These are phyloP conservation scores for Lottia gigantea DNA, from an alignment of 2,888 invertebrate genomes.

Conservation along the genomic window DNA sequence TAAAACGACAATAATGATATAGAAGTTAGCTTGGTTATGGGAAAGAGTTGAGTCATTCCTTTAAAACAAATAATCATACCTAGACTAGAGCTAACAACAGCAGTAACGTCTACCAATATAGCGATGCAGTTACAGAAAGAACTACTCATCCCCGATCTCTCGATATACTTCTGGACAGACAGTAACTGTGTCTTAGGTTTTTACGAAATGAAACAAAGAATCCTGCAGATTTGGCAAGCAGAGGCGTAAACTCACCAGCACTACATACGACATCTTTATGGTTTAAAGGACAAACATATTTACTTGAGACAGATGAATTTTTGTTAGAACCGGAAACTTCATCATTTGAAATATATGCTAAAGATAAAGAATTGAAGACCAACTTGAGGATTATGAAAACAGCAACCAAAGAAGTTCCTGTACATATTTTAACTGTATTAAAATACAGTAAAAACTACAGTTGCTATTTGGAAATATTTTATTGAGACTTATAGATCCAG, in stretches of 20 bases:
- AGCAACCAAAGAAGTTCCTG: neutral
- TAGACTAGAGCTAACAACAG: constrained; percentile 1
- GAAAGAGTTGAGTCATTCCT: constrained; percentile 6
- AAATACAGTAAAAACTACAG: neutral
- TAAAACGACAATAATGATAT: neutral
- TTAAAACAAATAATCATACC: constrained; percentile 1
- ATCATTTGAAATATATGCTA: neutral
- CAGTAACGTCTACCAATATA: neutral
- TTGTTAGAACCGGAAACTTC: neutral
- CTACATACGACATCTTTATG: neutral
- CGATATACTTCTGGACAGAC: neutral
- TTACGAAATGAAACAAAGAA: neutral
- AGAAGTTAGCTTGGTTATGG: constrained; percentile 5
- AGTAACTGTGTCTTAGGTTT: constrained; percentile 2
- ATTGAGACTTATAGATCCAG: neutral
- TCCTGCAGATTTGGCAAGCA: neutral
- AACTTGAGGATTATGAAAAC: neutral
- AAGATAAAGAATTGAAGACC: neutral
- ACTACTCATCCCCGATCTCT: neutral
- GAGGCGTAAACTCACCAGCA: neutral
- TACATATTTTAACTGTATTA: neutral
- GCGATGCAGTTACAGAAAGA: neutral
- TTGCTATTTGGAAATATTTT: neutral
- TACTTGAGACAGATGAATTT: neutral
- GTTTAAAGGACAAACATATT: neutral